Evolutionary conservation across 2,113 vertebrate species (phyloP).

Genomic region (Montifringilla adamsi): DNA sequence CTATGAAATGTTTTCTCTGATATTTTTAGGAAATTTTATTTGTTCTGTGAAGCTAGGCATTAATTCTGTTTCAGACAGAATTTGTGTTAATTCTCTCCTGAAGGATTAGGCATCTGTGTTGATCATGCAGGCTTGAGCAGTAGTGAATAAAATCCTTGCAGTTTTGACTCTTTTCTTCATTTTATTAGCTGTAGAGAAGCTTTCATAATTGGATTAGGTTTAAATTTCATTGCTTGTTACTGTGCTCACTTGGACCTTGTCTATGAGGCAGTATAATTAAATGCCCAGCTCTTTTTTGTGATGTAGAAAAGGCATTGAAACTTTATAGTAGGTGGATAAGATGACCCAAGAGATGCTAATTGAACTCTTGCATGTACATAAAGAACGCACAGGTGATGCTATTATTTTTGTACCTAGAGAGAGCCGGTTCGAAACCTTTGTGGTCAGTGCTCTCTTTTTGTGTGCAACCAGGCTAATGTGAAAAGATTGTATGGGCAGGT

Average conservation of each 20-base stretch:
- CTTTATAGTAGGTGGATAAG: neutral
- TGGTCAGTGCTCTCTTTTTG: conserved; percentile 9
- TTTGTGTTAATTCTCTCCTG: neutral
- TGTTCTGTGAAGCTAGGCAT: neutral
- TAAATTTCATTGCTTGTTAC: neutral
- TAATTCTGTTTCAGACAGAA: neutral
- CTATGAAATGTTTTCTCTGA: neutral
- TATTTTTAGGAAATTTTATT: neutral
- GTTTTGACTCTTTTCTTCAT: neutral
- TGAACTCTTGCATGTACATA: conserved; percentile 12
- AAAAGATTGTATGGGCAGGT: conserved; percentile 45
- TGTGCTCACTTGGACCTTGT: neutral
- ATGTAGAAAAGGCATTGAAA: neutral
- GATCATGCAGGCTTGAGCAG: neutral
- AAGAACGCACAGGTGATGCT: conserved; percentile 43
- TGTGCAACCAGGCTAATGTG: neutral
- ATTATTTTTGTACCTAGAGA: conserved; percentile 59
- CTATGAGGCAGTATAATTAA: neutral
- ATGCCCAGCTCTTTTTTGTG: neutral
- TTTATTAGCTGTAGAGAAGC: neutral
- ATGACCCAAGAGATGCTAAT: neutral
- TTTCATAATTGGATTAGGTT: neutral
- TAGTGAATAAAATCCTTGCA: neutral
- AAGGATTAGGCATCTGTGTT: neutral
- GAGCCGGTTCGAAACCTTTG: conserved; percentile 37